Evolutionary conservation across 2,113 vertebrate genomes (phyloP).

Genomic region (Barnardius zonarius): DNA sequence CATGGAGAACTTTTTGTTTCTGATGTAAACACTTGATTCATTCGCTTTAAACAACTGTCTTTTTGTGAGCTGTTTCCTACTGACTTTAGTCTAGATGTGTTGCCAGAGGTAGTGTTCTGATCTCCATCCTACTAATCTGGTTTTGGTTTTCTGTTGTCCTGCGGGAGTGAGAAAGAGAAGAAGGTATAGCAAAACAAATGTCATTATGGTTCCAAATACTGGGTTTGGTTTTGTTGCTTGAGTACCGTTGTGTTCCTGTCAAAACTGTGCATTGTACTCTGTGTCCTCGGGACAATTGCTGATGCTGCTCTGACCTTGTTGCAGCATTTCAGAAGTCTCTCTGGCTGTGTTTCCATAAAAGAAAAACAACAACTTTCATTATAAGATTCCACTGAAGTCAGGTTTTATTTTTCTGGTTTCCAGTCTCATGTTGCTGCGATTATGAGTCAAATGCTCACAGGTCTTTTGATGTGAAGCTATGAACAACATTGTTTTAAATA

Average conservation of each 20-base stretch:
- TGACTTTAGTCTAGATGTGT: neutral
- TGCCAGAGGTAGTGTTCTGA: neutral
- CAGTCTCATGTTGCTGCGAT: neutral
- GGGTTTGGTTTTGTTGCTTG: neutral
- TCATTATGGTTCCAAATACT: neutral
- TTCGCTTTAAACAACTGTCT: neutral
- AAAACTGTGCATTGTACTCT: neutral
- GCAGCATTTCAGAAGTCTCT: neutral
- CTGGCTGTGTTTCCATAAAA: neutral
- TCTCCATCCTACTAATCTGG: neutral
- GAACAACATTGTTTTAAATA: neutral
- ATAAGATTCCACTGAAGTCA: neutral
- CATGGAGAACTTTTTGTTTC: neutral
- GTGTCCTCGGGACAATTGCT: neutral
- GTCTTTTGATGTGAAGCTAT: neutral
- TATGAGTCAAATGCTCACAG: neutral
- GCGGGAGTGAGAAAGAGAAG: neutral
- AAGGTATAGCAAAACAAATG: neutral
- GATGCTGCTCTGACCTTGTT: neutral
- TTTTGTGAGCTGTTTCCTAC: neutral
- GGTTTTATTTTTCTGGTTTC: neutral
- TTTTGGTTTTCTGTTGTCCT: neutral
- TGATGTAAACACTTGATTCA: neutral
- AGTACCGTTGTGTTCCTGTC: neutral
- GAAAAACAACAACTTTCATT: neutral